Conservation (phyloP, 2,797 vertebrate genomes). For the Rhynchonycteris naso region DNA sequence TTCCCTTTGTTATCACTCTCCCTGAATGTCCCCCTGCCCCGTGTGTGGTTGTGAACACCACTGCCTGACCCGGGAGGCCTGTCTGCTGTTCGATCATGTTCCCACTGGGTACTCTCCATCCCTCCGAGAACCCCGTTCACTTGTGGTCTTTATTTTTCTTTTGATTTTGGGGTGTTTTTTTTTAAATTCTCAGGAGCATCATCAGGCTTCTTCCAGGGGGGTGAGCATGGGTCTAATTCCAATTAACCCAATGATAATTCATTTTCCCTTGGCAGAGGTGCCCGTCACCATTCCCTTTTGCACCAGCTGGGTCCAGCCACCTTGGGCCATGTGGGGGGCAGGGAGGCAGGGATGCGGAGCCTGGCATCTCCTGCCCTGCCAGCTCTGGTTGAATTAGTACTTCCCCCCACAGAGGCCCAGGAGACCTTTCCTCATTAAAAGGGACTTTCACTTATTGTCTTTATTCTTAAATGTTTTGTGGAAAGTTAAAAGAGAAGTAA, state of each 20-base stretch:
- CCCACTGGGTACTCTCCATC: background rate
- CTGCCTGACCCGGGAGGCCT: background rate
- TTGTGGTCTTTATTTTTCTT: background rate
- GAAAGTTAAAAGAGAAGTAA: slow-evolving; percentile 71
- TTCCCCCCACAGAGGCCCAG: background rate
- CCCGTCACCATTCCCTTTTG: background rate
- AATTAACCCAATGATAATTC: background rate
- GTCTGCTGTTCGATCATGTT: background rate
- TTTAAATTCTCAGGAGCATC: background rate
- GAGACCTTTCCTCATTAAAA: slow-evolving; percentile 62
- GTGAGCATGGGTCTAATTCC: background rate
- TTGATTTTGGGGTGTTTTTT: slow-evolving; percentile 50
- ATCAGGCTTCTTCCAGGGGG: slow-evolving; percentile 27
- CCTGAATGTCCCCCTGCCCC: background rate
- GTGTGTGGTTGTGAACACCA: background rate
- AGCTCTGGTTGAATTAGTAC: background rate
- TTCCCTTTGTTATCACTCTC: background rate
- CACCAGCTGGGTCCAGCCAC: background rate
- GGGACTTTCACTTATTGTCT: slow-evolving; percentile 67
- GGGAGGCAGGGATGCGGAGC: background rate
- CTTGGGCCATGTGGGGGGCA: background rate
- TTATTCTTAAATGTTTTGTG: slow-evolving; percentile 73
- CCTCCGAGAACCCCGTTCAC: background rate
- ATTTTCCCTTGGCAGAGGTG: background rate
- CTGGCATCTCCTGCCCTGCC: background rate